Percentiles rank a stretch among this genome's conserved stretches.
These are phyloP conservation scores for Salvelinus fontinalis DNA, from an alignment of 2,113 vertebrate species.

Conservation along the genomic window DNA sequence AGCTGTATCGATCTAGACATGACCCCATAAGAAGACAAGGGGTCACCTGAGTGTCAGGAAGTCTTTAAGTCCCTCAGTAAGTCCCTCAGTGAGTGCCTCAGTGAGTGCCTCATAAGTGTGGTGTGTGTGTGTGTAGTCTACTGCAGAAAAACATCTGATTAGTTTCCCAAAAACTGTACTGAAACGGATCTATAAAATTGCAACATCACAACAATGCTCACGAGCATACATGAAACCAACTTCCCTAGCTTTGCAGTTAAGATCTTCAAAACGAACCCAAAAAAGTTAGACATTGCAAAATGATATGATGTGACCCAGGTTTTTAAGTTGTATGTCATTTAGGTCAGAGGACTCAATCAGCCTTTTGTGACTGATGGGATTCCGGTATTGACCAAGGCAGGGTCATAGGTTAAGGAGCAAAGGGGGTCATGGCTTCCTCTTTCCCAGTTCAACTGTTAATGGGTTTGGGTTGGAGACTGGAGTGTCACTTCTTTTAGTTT, in stretches of 20 bases:
- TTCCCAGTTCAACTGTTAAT: not conserved
- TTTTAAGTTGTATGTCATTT: too few species aligned
- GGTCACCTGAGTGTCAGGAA: slow-evolving; percentile 9
- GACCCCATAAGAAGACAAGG: too few species aligned
- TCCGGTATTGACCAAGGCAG: slow-evolving; percentile 58
- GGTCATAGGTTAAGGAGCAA: slow-evolving; percentile 52
- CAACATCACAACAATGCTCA: not conserved
- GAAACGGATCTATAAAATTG: not conserved
- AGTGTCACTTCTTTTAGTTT: too few species aligned
- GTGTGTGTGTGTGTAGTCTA: not conserved
- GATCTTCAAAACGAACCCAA: not conserved
- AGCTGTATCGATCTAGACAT: too few species aligned
- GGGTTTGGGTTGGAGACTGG: too few species aligned
- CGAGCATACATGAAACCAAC: not conserved
- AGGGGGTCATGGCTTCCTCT: slow-evolving; percentile 49
- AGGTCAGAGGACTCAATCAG: slow-evolving; percentile 20
- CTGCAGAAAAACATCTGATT: too few species aligned
- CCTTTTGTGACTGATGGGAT: slow-evolving; percentile 51
- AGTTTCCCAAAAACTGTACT: too few species aligned
- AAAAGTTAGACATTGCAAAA: too few species aligned
- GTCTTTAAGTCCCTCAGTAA: slow-evolving; percentile 3
- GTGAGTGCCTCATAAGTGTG: not conserved
- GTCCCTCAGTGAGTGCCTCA: not conserved
- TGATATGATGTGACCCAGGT: too few species aligned
- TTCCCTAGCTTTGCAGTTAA: not conserved